phyloP scores from a whole-genome alignment of 2,113 vertebrate species.

The Urocynchramus pylzowi region DNA sequence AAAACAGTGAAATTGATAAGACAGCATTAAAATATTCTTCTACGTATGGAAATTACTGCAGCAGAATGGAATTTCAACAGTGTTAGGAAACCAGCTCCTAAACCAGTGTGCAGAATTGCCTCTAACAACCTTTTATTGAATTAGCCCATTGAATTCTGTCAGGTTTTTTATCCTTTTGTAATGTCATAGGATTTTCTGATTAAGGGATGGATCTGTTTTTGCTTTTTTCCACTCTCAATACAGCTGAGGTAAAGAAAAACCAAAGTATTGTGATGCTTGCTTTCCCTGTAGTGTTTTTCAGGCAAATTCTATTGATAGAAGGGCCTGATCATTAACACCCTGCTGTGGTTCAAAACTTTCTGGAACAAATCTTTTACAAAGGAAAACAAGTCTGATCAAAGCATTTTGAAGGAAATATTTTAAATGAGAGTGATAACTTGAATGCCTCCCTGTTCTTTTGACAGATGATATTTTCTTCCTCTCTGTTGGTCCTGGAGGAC shows the following conservation, averaged over 20 bases:
- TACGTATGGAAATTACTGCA: conserved; percentile 8
- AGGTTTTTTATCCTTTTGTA: not conserved
- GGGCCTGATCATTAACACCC: not conserved
- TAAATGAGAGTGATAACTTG: not conserved
- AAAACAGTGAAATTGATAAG: conserved; percentile 18
- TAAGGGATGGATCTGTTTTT: not conserved
- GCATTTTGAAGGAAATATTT: not conserved
- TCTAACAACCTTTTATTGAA: not conserved
- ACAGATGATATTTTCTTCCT: not conserved
- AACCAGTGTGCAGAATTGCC: not conserved
- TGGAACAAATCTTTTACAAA: not conserved
- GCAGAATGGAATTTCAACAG: conserved; percentile 5
- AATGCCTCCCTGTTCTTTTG: not conserved
- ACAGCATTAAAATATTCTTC: not conserved
- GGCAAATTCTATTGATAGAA: not conserved
- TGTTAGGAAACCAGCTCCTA: not conserved
- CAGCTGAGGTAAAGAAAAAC: not conserved
- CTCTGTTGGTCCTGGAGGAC: not conserved
- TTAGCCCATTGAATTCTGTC: not conserved
- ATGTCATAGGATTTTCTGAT: not conserved
- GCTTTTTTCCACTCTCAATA: not conserved
- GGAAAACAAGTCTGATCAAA: not conserved
- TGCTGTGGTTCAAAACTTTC: not conserved
- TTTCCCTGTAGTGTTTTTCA: not conserved
- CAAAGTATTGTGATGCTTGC: not conserved